Evolutionary conservation across 2,113 vertebrate genomes (phyloP), one percentile per base, ranked within the genome.

Genomic region (Gallinago jamesoni): DNA sequence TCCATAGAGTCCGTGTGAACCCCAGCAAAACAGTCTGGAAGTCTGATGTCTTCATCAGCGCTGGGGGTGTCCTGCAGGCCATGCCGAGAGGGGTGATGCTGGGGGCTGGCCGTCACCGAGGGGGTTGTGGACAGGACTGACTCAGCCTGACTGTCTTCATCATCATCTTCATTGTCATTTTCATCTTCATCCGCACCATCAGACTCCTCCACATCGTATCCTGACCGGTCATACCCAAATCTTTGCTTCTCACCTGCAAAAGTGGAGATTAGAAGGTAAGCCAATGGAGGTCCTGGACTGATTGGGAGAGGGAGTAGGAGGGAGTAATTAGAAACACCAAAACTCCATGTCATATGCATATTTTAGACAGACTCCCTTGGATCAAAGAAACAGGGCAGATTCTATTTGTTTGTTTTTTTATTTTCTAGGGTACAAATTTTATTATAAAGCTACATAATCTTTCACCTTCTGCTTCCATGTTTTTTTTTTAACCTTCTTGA

Each of bases 81-180:
- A 1, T 96, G 96, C 48, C 98, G 95, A 16, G 97, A 97, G 2
- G 98, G 97, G n/a, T 98, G 88, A 53, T 99, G 99, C 97, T 99
- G 99, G 1, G 99, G 99, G 95, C 99, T 99, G 89, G 99, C 99
- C 0, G 99, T 98, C 53, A 99, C 99, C 0, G 99, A 99, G 7
- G 99, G 99, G 4, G 99, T 98, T 12, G 99, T 98, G 14, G 99
- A 99, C 14, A 99, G 97, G n/a, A 98, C 98, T 0, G 99, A 99
- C 87, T 99, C 99, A 1, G 99, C 98, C 97, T 99, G 99, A 96
- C 99, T 99, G 97, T 99, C 99, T n/a, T 99, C 99, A 59, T 99
- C 99, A 5, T 99, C 99, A 4, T 99, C 99, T 33, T 99, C 99
- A 0, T 99, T 99, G 62, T 99, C 99, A 20, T 99, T 99, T 12